phyloP scores from a whole-genome alignment of 2,113 vertebrate genomes.

The Pseudopipra pipra region DNA sequence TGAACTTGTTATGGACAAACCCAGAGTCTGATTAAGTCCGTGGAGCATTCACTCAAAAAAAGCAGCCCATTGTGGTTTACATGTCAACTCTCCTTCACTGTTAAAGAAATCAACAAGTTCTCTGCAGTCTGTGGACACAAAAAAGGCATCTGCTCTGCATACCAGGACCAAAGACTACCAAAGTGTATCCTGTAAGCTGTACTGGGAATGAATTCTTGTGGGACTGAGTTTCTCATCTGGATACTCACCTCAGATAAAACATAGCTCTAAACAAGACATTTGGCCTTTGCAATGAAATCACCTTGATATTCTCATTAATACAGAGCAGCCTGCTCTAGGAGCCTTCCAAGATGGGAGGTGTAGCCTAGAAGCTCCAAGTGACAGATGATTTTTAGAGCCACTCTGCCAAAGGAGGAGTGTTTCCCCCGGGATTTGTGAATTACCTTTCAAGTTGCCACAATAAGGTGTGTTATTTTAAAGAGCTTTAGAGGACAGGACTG shows the following conservation, averaged over 20 bases:
- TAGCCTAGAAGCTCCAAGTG: background rate
- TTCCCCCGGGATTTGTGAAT: background rate
- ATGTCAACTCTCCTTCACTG: constrained; percentile 49
- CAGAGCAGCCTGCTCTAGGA: constrained; percentile 10
- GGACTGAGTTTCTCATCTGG: constrained; percentile 24
- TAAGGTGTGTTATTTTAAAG: background rate
- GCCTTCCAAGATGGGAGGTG: background rate
- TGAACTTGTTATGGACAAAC: constrained; percentile 73
- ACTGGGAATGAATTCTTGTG: background rate
- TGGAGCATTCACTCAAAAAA: constrained; percentile 58
- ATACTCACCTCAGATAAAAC: constrained; percentile 64
- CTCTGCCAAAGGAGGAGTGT: background rate
- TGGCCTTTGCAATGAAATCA: constrained; percentile 36
- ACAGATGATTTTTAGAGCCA: background rate
- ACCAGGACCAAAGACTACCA: background rate
- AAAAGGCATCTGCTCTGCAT: background rate
- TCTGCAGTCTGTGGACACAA: background rate
- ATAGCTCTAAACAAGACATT: constrained; percentile 54
- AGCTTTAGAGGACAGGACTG: background rate
- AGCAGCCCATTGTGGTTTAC: constrained; percentile 38
- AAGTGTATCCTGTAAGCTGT: background rate
- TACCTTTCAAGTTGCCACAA: background rate
- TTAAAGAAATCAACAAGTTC: constrained; percentile 54
- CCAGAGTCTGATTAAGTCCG: constrained; percentile 72
- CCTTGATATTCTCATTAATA: constrained; percentile 13